Conservation (phyloP, 2,888 invertebrate genomes). For the Heliconius hortense region DNA sequence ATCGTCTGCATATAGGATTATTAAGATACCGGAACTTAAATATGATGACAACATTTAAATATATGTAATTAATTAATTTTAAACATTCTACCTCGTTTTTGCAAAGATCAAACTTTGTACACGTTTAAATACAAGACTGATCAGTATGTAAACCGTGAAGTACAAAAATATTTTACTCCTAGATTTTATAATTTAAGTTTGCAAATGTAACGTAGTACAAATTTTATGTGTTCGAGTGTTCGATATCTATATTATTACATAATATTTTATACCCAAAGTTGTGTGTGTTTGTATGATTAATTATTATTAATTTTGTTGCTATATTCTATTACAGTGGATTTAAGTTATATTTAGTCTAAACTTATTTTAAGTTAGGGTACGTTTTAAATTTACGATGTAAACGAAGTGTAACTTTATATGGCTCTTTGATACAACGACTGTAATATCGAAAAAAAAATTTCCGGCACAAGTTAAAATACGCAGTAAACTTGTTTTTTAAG, state of each 20-base stretch:
- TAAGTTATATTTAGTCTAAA: constrained; percentile 54
- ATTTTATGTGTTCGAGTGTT: constrained; percentile 79
- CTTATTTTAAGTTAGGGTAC: constrained; percentile 55
- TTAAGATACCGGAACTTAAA: background rate
- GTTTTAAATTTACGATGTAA: constrained; percentile 55
- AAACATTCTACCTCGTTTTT: constrained; percentile 64
- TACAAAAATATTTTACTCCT: constrained; percentile 68
- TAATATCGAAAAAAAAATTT: constrained; percentile 22
- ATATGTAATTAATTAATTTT: constrained; percentile 22
- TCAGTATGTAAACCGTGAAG: constrained; percentile 73
- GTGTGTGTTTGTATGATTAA: constrained; percentile 75
- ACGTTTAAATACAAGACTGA: constrained; percentile 71
- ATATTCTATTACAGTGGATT: constrained; percentile 73
- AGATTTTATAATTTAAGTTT: constrained; percentile 64
- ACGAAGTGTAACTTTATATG: constrained; percentile 23
- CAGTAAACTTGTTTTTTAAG: constrained; percentile 42
- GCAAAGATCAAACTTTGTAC: constrained; percentile 45
- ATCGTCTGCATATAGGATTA: background rate
- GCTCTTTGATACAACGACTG: constrained; percentile 2
- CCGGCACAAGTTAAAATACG: constrained; percentile 16
- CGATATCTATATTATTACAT: constrained; percentile 71
- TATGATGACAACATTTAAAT: constrained; percentile 1
- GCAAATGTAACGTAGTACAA: constrained; percentile 76
- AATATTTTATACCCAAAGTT: constrained; percentile 78
- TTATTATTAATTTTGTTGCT: constrained; percentile 75